Conservation (phyloP, 1,140 invertebrate genomes). For the Charaxes varanes region DNA sequence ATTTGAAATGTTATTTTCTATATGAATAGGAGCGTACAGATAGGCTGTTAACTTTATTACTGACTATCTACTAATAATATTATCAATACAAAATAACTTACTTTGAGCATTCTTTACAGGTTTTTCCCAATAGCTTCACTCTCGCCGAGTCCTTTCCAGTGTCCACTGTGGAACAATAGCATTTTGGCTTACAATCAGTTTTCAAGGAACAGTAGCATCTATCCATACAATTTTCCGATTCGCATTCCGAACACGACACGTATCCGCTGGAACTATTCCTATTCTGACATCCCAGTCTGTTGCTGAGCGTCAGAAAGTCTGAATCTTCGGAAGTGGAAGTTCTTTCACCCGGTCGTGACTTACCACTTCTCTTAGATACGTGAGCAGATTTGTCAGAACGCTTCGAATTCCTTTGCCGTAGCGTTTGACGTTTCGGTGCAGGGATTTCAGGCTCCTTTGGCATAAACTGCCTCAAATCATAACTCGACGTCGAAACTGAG, state of each 20-base stretch:
- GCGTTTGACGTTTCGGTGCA: conserved; percentile 55
- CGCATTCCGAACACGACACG: conserved; percentile 90
- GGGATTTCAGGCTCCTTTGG: conserved; percentile 69
- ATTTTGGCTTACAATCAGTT: conserved; percentile 48
- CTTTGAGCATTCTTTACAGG: conserved; percentile 62
- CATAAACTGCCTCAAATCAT: conserved; percentile 75
- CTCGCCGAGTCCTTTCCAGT: conserved; percentile 41
- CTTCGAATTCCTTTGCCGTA: conserved; percentile 61
- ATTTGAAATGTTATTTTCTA: too few species aligned
- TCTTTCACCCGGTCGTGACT: conserved; percentile 64
- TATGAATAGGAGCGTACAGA: too few species aligned
- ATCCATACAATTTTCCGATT: conserved; percentile 86
- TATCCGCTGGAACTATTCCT: conserved; percentile 83
- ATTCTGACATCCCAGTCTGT: conserved; percentile 75
- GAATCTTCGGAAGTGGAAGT: conserved; percentile 80
- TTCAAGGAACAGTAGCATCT: conserved; percentile 82
- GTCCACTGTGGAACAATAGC: conserved; percentile 47
- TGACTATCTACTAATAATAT: too few species aligned
- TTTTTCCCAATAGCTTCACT: conserved; percentile 40
- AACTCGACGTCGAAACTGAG: conserved; percentile 75
- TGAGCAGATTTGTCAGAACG: conserved; percentile 56
- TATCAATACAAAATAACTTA: conserved; percentile 41
- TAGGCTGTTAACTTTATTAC: too few species aligned
- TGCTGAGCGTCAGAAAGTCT: conserved; percentile 75
- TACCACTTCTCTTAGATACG: conserved; percentile 56